phyloP scores from a whole-genome alignment of 1,140 invertebrate genomes.

The Sinonovacula constricta region DNA sequence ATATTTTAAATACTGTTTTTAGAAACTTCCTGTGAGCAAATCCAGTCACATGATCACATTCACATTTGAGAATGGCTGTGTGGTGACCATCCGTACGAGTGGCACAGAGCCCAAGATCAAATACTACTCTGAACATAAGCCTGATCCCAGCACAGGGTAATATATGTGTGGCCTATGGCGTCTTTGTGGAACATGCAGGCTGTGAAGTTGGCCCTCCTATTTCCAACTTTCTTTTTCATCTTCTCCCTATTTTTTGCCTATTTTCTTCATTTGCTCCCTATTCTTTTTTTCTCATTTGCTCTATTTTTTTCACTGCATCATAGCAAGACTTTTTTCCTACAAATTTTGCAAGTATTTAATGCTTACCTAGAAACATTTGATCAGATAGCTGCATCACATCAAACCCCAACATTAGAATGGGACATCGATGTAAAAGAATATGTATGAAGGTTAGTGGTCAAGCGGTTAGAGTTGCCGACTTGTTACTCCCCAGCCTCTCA shows the following conservation, averaged over 20 bases:
- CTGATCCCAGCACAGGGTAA: slow-evolving; percentile 67
- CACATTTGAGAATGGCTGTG: slow-evolving; percentile 91
- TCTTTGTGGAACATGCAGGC: background rate
- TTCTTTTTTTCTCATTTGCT: background rate
- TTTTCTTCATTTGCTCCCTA: background rate
- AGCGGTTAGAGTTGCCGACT: no score
- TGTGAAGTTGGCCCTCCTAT: background rate
- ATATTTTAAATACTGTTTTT: no score
- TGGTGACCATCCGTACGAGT: slow-evolving; percentile 94
- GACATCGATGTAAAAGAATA: no score
- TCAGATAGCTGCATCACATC: no score
- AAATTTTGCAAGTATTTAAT: no score
- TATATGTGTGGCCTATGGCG: no score
- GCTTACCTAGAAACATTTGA: no score
- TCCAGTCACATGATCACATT: slow-evolving; percentile 98
- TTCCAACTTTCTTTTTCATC: background rate
- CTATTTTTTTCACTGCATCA: background rate
- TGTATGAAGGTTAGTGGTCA: no score
- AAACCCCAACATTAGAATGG: no score
- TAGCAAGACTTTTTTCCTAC: background rate
- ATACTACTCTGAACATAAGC: slow-evolving; percentile 90
- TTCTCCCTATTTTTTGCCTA: background rate
- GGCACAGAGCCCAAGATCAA: slow-evolving; percentile 97
- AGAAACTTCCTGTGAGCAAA: slow-evolving; percentile 86
- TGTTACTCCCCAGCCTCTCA: no score